Percentiles rank a stretch among this genome's conserved stretches.
Evolutionary conservation across 2,888 invertebrate species (phyloP).

Genomic region (Cephus sareptanus): DNA sequence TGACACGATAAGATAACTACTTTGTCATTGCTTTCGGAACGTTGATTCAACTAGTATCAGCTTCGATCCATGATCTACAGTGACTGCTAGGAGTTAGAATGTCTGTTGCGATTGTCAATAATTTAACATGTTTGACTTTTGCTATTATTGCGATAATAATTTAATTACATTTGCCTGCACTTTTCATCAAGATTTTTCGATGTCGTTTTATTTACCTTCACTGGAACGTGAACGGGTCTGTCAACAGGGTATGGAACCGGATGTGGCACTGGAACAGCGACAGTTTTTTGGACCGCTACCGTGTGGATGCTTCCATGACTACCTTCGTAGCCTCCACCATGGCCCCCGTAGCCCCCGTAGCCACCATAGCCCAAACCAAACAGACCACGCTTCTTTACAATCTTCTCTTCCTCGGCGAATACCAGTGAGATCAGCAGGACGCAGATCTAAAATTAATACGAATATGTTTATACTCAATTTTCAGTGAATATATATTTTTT

Average conservation of each 20-base stretch:
- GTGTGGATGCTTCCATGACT: slow-evolving; percentile 58
- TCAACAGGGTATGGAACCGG: slow-evolving; percentile 69
- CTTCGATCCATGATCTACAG: neutral
- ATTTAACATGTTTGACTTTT: neutral
- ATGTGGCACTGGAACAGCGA: slow-evolving; percentile 67
- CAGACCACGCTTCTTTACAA: slow-evolving; percentile 54
- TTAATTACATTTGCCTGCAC: neutral
- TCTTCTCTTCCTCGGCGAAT: slow-evolving; percentile 58
- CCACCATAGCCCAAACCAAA: slow-evolving; percentile 39
- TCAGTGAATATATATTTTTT: slow-evolving; percentile 1
- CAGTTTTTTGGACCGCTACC: slow-evolving; percentile 65
- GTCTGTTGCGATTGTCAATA: neutral
- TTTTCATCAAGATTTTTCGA: neutral
- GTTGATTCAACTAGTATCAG: neutral
- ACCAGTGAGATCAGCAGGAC: slow-evolving; percentile 64
- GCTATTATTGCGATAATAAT: neutral
- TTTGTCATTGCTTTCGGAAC: neutral
- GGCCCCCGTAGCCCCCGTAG: slow-evolving; percentile 35
- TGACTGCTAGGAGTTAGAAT: neutral
- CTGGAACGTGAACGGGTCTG: slow-evolving; percentile 67
- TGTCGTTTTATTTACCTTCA: slow-evolving; percentile 47
- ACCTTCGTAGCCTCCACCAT: slow-evolving; percentile 36
- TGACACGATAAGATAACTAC: neutral
- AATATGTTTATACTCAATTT: neutral
- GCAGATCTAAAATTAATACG: slow-evolving; percentile 59